Conservation (phyloP, 2,888 invertebrate species). For the Hydriomena furcata region DNA sequence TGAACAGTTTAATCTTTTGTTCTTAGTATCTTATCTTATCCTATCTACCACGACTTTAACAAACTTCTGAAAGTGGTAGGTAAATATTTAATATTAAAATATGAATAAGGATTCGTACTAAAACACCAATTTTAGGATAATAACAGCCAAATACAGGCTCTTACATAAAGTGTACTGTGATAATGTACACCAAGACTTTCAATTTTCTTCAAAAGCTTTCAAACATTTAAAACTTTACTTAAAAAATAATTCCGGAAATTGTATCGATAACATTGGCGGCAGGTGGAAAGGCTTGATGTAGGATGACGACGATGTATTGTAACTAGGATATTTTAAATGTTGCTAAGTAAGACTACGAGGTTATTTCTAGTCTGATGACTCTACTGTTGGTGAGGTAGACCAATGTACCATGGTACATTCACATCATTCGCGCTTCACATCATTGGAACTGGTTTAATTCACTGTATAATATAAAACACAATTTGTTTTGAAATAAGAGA, state of each 20-base stretch:
- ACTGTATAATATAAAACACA: slow-evolving; percentile 31
- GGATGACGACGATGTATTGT: too few species aligned
- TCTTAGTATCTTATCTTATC: too few species aligned
- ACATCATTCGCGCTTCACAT: slow-evolving; percentile 15
- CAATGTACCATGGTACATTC: not conserved
- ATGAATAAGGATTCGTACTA: slow-evolving; percentile 9
- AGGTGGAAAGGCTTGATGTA: slow-evolving; percentile 9
- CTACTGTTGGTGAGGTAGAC: too few species aligned
- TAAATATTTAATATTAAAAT: too few species aligned
- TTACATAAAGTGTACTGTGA: slow-evolving; percentile 19
- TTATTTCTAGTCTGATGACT: too few species aligned
- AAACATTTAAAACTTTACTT: too few species aligned
- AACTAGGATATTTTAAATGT: too few species aligned
- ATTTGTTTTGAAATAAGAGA: slow-evolving; percentile 13
- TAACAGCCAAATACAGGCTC: slow-evolving; percentile 5
- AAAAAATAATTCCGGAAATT: not conserved
- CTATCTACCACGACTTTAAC: too few species aligned
- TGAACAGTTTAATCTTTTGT: too few species aligned
- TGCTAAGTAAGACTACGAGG: too few species aligned
- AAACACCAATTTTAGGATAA: slow-evolving; percentile 12
- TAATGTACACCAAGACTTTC: slow-evolving; percentile 16
- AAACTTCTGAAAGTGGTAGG: not conserved
- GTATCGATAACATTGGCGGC: slow-evolving; percentile 14
- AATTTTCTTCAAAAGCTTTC: slow-evolving; percentile 1
- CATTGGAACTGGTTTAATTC: slow-evolving; percentile 13